phyloP scores from a whole-genome alignment of 2,888 invertebrate genomes.

The Orthosia incerta region DNA sequence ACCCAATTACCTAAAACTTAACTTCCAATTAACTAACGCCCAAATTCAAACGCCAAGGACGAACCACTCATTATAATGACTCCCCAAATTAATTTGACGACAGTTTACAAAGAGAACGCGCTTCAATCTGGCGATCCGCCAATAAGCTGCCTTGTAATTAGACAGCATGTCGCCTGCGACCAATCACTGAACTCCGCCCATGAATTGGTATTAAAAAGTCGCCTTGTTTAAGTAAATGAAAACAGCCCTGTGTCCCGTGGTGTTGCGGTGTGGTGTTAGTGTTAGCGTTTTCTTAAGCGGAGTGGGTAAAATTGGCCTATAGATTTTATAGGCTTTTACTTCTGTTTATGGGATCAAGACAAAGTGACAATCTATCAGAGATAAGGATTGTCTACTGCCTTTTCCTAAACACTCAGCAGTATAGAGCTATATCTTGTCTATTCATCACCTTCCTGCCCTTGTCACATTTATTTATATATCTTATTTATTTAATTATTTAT shows the following conservation, averaged over 20 bases:
- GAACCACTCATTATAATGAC: slow-evolving; percentile 56
- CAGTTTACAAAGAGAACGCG: slow-evolving; percentile 52
- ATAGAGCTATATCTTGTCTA: no score
- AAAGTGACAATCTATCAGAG: no score
- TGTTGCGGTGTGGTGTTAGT: slow-evolving; percentile 55
- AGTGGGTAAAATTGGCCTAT: slow-evolving; percentile 18
- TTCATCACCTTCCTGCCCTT: no score
- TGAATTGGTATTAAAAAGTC: slow-evolving; percentile 82
- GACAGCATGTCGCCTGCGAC: slow-evolving; percentile 81
- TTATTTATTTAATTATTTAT: no score
- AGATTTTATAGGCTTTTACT: no score
- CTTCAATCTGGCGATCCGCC: slow-evolving; percentile 65
- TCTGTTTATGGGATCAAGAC: no score
- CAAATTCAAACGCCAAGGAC: slow-evolving; percentile 37
- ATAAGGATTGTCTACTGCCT: no score
- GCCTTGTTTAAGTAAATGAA: slow-evolving; percentile 86
- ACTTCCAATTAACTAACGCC: slow-evolving; percentile 22
- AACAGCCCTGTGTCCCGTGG: slow-evolving; percentile 79
- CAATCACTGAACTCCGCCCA: slow-evolving; percentile 79
- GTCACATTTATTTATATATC: no score
- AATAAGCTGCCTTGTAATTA: slow-evolving; percentile 77
- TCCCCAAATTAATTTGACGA: slow-evolving; percentile 60
- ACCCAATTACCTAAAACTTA: slow-evolving; percentile 1
- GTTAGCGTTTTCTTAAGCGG: slow-evolving; percentile 50
- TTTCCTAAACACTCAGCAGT: no score